A percentile compares a stretch with the other conserved stretches of the same genome.
Conservation (phyloP, 2,888 invertebrate species). For the Temnothorax rugatulus region DNA sequence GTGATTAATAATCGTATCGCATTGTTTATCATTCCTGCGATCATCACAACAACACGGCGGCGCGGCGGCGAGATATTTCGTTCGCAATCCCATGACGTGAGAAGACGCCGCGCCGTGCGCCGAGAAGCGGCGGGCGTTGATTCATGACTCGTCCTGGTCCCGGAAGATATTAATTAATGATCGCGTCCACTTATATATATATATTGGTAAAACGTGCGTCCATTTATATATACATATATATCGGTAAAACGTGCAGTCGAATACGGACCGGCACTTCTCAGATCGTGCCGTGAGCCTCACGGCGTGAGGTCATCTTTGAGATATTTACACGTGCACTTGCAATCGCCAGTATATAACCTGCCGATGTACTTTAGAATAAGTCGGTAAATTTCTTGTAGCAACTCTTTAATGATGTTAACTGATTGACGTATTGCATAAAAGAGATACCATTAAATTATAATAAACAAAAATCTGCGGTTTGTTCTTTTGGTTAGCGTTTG, state of each 20-base stretch:
- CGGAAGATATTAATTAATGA: conserved; percentile 77
- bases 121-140: conserved; percentile 67
- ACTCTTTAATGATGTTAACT: conserved; percentile 5
- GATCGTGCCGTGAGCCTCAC: conserved; percentile 6
- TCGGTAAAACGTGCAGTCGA: conserved; percentile 32
- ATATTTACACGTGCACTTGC: conserved; percentile 42
- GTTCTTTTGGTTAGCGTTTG: neutral
- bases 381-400: conserved; percentile 2
- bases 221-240: conserved; percentile 57
- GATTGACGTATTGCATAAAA: neutral
- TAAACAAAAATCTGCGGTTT: neutral
- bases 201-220: conserved; percentile 21
- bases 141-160: conserved; percentile 73
- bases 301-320: conserved; percentile 40
- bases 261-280: conserved; percentile 18
- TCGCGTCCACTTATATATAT: conserved; percentile 64
- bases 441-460: neutral
- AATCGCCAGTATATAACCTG: conserved; percentile 22
- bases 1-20: conserved; percentile 69
- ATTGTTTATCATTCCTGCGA: conserved; percentile 71
- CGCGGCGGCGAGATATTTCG: conserved; percentile 51
- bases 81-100: conserved; percentile 32
- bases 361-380: conserved; percentile 1
- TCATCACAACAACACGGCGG: conserved; percentile 43
- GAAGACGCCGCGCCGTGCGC: conserved; percentile 42